Evolutionary conservation across 2,888 invertebrate genomes (phyloP), one percentile per base, ranked within the genome.

Genomic region (Heliconius ismenius): DNA sequence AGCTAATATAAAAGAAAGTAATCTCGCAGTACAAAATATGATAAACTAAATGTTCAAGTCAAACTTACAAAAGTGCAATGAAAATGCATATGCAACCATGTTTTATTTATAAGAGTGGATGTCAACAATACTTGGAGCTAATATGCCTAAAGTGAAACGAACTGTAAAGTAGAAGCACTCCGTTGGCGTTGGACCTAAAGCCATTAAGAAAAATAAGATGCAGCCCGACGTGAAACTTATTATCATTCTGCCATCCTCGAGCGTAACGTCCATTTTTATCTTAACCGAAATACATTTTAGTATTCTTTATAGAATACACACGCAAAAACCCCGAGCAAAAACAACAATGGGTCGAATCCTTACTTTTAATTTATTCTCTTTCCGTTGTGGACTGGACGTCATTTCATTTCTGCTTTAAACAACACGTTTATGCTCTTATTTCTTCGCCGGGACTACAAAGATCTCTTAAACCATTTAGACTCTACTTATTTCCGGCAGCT

Each of bases 361-460:
- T 88, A 87, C 84, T 88, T 90, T 90, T 91, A 92, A 91, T 92
- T 90, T 90, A 90, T 91, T 91, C 90, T 83, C 84, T 87, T 88
- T 89, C 85, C 85, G 86, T 85, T 78, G 84, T 84, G 83, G 83
- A 85, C 85, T 88, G 87, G 88, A 88, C 88, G 88, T 90, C 89
- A 90, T 90, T 90, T 89, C 84, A 87, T 90, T 90, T 87, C 49
- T 86, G 85, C 83, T 85, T 86, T 88, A 85, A 87, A 87, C 86
- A 89, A 91, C 90, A 90, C 86, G 89, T 86, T 89, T 90, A 89
- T 89, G 89, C 88, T 91, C 90, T 92, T 90, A 91, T 89, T 88
- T 84, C 84, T 84, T 84, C 84, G 80, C 81, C 81, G 84, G 83
- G 84, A 82, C 82, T 81, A 78, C 80, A 80, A 85, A 83, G 85